Percentiles rank a stretch among this genome's conserved stretches.
Evolutionary conservation across 1,140 invertebrate species (phyloP).

Genomic region (Lerema accius): DNA sequence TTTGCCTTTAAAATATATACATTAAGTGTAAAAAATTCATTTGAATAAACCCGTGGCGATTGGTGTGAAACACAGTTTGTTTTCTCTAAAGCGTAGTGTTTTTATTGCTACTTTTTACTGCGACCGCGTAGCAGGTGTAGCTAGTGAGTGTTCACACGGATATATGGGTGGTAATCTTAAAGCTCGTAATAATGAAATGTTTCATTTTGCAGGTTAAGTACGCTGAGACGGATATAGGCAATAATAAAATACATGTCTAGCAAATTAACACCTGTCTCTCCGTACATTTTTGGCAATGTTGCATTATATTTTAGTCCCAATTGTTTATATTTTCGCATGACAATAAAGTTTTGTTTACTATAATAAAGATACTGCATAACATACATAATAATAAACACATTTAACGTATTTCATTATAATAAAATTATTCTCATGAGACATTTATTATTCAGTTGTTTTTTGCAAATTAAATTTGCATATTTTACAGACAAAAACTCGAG

Average conservation of each 20-base stretch:
- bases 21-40: not conserved
- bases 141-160: slow-evolving; percentile 49
- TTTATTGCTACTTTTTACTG: slow-evolving; percentile 57
- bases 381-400: not conserved
- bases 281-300: not conserved
- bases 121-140: slow-evolving; percentile 58
- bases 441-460: not conserved
- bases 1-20: not conserved
- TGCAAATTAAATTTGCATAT: slow-evolving; percentile 15
- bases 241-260: not conserved
- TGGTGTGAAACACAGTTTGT: slow-evolving; percentile 35
- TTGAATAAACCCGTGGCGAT: not conserved
- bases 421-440: not conserved
- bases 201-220: not conserved
- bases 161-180: slow-evolving; percentile 34
- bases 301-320: too few relatives aligned
- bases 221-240: not conserved
- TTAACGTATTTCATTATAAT: not conserved
- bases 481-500: not conserved
- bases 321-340: too few relatives aligned
- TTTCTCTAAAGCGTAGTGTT: slow-evolving; percentile 41
- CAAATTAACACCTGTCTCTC: not conserved
- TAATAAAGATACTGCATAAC: not conserved
- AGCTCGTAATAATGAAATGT: not conserved
- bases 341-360: too few relatives aligned